Conservation (phyloP, 2,797 vertebrate genomes). For the Poeciliopsis gracilis region DNA sequence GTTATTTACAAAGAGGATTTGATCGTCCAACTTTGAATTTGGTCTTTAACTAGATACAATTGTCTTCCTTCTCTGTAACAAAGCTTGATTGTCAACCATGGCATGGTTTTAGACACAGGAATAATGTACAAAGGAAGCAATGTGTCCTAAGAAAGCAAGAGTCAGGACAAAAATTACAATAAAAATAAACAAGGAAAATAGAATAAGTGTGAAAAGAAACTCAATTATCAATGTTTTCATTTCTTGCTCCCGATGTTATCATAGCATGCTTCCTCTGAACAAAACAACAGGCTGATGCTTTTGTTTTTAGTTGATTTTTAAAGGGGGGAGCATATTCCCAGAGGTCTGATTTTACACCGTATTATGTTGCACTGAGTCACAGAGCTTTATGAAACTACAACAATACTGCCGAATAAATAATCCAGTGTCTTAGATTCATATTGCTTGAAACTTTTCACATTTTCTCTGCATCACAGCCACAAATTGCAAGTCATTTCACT, state of each 20-base stretch:
- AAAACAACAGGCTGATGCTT: not conserved
- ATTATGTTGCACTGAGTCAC: not conserved
- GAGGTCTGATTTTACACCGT: not conserved
- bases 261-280: not conserved
- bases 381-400: slow-evolving; percentile 11
- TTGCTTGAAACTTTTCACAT: not conserved
- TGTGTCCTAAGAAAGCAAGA: not conserved
- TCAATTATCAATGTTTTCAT: not conserved
- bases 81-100: slow-evolving; percentile 25
- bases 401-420: not conserved
- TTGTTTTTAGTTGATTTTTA: slow-evolving; percentile 1
- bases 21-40: slow-evolving; percentile 1
- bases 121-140: not conserved
- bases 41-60: slow-evolving; percentile 8
- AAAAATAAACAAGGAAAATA: not conserved
- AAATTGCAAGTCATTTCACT: not conserved
- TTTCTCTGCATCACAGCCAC: not conserved
- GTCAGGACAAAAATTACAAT: not conserved
- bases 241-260: not conserved
- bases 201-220: not conserved
- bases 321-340: not conserved
- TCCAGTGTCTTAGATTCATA: not conserved
- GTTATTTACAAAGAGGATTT: not conserved
- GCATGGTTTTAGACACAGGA: slow-evolving; percentile 37
- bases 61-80: slow-evolving; percentile 32